A percentile compares a stretch with the other conserved stretches of the same genome.
These are phyloP conservation scores for Drosophila simulans DNA, from an alignment of 1,140 invertebrate species.

Conservation along the genomic window DNA sequence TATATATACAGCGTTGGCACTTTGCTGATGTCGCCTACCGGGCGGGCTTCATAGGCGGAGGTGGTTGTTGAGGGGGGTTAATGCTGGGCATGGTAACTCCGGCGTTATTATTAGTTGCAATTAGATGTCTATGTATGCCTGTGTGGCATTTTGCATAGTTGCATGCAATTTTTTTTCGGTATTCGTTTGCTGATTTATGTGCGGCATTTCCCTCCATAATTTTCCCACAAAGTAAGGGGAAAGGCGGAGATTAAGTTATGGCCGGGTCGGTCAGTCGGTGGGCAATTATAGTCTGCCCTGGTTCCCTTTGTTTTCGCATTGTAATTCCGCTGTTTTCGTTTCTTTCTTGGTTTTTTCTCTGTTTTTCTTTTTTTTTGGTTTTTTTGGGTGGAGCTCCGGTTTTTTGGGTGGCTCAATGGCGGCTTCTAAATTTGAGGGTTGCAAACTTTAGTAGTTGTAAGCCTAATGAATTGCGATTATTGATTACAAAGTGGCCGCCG, in stretches of 20 bases:
- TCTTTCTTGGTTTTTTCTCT: slow-evolving; percentile 4
- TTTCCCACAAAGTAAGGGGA: slow-evolving; percentile 19
- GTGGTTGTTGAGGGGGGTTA: no score
- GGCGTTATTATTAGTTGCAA: slow-evolving; percentile 81
- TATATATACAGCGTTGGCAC: no score
- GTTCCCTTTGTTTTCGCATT: slow-evolving; percentile 50
- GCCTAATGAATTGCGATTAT: slow-evolving; percentile 35
- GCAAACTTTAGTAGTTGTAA: slow-evolving; percentile 25
- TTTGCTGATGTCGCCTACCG: no score
- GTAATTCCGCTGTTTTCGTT: slow-evolving; percentile 25
- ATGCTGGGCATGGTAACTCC: no score
- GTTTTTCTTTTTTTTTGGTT: slow-evolving; percentile 6
- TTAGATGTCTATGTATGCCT: slow-evolving; percentile 69
- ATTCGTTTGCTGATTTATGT: slow-evolving; percentile 59
- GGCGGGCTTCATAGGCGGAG: no score
- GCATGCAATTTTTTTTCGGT: slow-evolving; percentile 63
- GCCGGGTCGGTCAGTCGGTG: slow-evolving; percentile 32
- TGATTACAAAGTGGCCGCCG: slow-evolving; percentile 24
- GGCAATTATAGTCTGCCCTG: slow-evolving; percentile 46
- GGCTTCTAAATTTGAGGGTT: slow-evolving; percentile 51
- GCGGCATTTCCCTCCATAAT: slow-evolving; percentile 47
- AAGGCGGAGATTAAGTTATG: slow-evolving; percentile 36
- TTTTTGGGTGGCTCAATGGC: slow-evolving; percentile 35
- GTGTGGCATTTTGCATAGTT: slow-evolving; percentile 70
- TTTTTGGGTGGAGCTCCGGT: slow-evolving; percentile 30